phyloP scores from a whole-genome alignment of 1,140 invertebrate genomes.

The Drosophila ercepeae region DNA sequence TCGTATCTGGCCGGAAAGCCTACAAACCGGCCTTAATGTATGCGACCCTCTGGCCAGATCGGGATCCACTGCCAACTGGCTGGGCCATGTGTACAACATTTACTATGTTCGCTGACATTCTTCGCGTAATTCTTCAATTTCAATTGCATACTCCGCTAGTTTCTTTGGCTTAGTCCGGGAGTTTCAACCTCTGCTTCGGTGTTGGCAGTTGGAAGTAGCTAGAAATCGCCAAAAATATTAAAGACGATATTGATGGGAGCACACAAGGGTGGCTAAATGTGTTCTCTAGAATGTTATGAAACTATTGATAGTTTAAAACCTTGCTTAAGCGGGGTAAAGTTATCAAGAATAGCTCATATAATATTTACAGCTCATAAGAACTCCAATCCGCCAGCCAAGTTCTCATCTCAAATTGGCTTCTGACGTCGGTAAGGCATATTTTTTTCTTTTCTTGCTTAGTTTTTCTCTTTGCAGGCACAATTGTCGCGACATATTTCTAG shows the following conservation, averaged over 20 bases:
- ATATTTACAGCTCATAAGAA: background rate
- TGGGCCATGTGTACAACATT: conserved; percentile 69
- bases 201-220: conserved; percentile 5
- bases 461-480: conserved; percentile 53
- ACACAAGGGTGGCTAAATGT: background rate
- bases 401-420: conserved; percentile 13
- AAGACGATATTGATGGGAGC: too few relatives aligned
- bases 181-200: background rate
- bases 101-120: conserved; percentile 79
- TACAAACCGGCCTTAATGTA: conserved; percentile 50
- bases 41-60: conserved; percentile 47
- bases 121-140: conserved; percentile 81
- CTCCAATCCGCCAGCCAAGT: background rate
- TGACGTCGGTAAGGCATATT: conserved; percentile 3
- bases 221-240: background rate
- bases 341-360: background rate
- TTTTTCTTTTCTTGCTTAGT: conserved; percentile 44
- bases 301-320: too few relatives aligned
- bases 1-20: conserved; percentile 15
- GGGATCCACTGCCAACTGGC: conserved; percentile 28
- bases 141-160: conserved; percentile 76
- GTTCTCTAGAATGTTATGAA: too few relatives aligned
- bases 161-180: conserved; percentile 5
- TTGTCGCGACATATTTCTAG: conserved; percentile 83
- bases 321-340: too few relatives aligned